Percentiles rank a stretch among this genome's conserved stretches.
Evolutionary conservation across 2,888 invertebrate species (phyloP).

Genomic region (Pseudococcus viburni): DNA sequence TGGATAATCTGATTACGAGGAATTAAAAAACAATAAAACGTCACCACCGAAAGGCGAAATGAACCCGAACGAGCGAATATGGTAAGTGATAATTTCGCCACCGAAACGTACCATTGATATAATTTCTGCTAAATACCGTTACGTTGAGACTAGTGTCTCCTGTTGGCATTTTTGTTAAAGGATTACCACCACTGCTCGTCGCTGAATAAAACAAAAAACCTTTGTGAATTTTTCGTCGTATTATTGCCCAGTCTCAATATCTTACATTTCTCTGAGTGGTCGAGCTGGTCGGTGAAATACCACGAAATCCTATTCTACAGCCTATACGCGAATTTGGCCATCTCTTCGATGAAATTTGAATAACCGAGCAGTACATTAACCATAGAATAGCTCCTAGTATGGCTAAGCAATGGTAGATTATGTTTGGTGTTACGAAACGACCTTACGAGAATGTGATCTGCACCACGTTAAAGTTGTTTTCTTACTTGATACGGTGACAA

Average conservation of each 20-base stretch:
- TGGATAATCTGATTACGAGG: not conserved
- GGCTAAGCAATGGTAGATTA: not conserved
- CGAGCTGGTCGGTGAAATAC: not conserved
- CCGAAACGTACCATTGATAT: not conserved
- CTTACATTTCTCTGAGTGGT: not conserved
- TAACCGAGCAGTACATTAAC: not conserved
- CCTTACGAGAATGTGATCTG: not conserved
- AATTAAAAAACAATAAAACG: slow-evolving; percentile 18
- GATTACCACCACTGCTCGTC: not conserved
- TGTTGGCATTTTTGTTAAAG: not conserved
- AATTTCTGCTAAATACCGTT: slow-evolving; percentile 7
- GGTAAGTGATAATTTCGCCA: not conserved
- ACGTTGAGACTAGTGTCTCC: not conserved
- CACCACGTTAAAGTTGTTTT: not conserved
- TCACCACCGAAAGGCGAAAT: not conserved
- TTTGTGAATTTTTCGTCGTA: not conserved
- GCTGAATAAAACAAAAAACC: not conserved
- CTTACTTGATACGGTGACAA: slow-evolving; percentile 22
- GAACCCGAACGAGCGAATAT: not conserved
- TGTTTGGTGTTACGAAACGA: not conserved
- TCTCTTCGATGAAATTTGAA: not conserved
- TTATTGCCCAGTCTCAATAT: not conserved
- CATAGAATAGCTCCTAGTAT: not conserved
- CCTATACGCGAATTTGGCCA: not conserved
- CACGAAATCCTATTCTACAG: not conserved